Percentiles rank a stretch among this genome's conserved stretches.
Conservation (phyloP, 1,140 invertebrate species). For the Anoplophora glabripennis region DNA sequence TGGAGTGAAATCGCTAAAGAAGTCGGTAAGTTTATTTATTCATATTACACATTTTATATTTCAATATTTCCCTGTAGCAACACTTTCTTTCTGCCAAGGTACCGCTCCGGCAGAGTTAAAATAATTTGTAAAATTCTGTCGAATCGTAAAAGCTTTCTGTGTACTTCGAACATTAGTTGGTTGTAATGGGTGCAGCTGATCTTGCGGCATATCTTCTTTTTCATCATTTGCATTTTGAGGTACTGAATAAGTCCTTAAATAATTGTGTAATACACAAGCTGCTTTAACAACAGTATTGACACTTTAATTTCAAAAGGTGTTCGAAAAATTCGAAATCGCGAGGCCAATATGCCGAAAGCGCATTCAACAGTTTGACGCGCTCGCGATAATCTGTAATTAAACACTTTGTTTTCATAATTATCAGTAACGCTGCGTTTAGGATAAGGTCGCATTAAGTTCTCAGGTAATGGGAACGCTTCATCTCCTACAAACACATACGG, state of each 20-base stretch:
- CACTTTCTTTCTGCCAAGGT: slow-evolving; percentile 13
- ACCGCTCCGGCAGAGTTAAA: slow-evolving; percentile 12
- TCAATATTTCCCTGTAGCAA: slow-evolving; percentile 11
- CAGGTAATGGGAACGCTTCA: slow-evolving; percentile 49
- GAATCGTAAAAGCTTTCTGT: slow-evolving; percentile 9
- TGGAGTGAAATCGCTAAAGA: too few species aligned
- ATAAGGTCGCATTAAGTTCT: slow-evolving; percentile 51
- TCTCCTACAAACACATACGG: slow-evolving; percentile 38
- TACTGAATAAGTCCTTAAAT: slow-evolving; percentile 11
- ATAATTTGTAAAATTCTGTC: slow-evolving; percentile 17
- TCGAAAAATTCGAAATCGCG: slow-evolving; percentile 22
- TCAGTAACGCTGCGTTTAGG: slow-evolving; percentile 38
- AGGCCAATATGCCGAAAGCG: slow-evolving; percentile 19
- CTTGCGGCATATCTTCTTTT: slow-evolving; percentile 5
- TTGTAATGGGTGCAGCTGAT: slow-evolving; percentile 6
- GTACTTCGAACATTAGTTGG: slow-evolving; percentile 1
- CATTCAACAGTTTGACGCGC: slow-evolving; percentile 22
- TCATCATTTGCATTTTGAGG: slow-evolving; percentile 1
- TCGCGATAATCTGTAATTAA: slow-evolving; percentile 19
- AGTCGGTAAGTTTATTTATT: too few species aligned
- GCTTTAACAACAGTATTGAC: slow-evolving; percentile 21
- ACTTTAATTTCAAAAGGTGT: slow-evolving; percentile 21
- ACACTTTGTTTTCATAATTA: slow-evolving; percentile 25
- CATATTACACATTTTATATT: not conserved
- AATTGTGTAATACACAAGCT: slow-evolving; percentile 24